Conservation (phyloP, 2,113 vertebrate species). For the Lutjanus erythropterus region DNA sequence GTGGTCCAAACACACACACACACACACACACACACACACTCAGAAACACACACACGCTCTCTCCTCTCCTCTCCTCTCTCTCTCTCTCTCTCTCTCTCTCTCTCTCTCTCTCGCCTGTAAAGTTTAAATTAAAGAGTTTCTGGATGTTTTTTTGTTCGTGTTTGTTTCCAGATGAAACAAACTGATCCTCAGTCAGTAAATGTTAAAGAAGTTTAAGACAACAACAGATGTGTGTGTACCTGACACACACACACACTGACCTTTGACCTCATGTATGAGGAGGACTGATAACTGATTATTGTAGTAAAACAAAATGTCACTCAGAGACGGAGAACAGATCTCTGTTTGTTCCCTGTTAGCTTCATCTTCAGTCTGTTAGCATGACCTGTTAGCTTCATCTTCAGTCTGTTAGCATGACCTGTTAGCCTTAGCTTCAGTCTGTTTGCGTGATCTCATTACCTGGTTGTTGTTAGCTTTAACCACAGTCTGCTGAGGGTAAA, state of each 20-base stretch:
- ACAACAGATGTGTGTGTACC: not conserved
- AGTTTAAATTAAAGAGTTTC: conserved; percentile 30
- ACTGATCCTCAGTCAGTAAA: not conserved
- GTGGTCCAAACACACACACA: conserved; percentile 47
- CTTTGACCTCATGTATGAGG: conserved; percentile 33
- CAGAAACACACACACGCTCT: not conserved
- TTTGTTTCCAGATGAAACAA: conserved; percentile 23
- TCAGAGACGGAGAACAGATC: no score
- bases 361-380: not conserved
- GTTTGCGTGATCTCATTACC: no score
- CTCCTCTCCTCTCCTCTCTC: no score
- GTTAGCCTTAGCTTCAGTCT: no score
- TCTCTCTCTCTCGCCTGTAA: not conserved
- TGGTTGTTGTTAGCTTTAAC: no score
- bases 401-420: no score
- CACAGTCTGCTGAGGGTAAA: no score
- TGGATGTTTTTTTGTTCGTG: conserved; percentile 20
- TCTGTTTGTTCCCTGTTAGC: not conserved
- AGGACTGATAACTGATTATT: not conserved
- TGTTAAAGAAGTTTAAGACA: not conserved
- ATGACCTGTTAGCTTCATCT: no score
- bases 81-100: no score
- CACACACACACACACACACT: not conserved
- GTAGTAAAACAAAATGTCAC: not conserved
- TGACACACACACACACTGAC: not conserved